Percentiles rank a stretch among this genome's conserved stretches.
Conservation (phyloP, 2,113 vertebrate species). For the Ranitomeya imitator region DNA sequence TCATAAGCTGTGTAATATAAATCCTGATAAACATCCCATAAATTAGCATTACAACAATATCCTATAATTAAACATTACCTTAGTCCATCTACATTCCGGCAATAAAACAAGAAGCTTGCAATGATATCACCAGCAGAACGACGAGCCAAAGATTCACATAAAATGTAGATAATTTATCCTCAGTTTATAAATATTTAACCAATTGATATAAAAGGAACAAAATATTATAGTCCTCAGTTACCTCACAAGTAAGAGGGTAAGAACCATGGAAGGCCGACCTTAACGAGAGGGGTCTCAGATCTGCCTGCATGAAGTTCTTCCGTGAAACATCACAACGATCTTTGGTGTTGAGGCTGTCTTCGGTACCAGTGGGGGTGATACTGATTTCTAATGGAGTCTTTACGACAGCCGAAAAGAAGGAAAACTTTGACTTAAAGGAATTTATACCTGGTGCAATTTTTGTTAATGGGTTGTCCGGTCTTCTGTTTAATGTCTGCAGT, state of each 20-base stretch:
- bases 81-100: slow-evolving; percentile 48
- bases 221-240: neutral
- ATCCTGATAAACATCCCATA: slow-evolving; percentile 71
- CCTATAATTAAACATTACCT: slow-evolving; percentile 70
- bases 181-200: neutral
- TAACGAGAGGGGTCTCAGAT: no score
- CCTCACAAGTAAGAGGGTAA: neutral
- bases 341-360: no score
- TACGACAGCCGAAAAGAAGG: no score
- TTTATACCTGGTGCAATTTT: no score
- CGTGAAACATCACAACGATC: no score
- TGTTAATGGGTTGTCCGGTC: no score
- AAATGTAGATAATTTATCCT: neutral
- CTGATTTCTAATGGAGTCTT: no score
- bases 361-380: no score
- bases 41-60: slow-evolving; percentile 70
- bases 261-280: no score
- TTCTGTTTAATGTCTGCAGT: no score
- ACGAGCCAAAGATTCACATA: neutral
- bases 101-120: slow-evolving; percentile 59
- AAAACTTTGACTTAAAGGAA: no score
- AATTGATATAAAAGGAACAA: neutral
- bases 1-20: slow-evolving; percentile 66
- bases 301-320: no score
- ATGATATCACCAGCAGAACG: slow-evolving; percentile 51